Evolutionary conservation across 1,140 invertebrate species (phyloP).

Genomic region (Adoxophyes honmai): DNA sequence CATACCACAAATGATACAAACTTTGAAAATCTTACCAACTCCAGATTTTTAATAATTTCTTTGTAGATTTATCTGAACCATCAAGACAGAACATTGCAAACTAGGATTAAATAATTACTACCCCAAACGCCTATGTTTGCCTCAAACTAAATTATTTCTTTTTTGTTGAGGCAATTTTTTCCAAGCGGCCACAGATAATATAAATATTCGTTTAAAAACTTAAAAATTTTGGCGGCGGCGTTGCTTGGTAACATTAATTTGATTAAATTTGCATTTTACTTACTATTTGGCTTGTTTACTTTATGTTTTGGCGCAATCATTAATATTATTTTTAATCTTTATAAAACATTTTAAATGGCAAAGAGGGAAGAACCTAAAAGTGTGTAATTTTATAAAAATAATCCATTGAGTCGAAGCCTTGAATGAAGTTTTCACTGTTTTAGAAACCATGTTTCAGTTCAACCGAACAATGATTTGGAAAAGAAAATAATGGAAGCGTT

Average conservation of each 20-base stretch:
- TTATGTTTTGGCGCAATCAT: constrained; percentile 2
- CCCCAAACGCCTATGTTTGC: too few relatives aligned
- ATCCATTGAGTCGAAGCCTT: neutral
- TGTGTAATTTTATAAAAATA: constrained; percentile 8
- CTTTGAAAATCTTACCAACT: too few relatives aligned
- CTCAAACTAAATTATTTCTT: too few relatives aligned
- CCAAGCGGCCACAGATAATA: too few relatives aligned
- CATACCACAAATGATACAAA: too few relatives aligned
- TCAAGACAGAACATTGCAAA: too few relatives aligned
- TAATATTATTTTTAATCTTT: constrained; percentile 36
- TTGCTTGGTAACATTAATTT: constrained; percentile 27
- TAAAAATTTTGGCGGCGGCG: constrained; percentile 8
- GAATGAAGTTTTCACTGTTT: neutral
- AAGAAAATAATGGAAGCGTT: constrained; percentile 91
- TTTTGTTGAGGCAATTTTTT: too few relatives aligned
- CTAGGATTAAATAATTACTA: too few relatives aligned
- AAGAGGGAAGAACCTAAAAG: constrained; percentile 57
- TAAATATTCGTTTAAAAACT: neutral
- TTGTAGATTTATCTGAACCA: too few relatives aligned
- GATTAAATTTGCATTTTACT: constrained; percentile 10
- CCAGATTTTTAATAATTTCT: too few relatives aligned
- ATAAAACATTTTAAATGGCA: constrained; percentile 37
- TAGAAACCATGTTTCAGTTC: constrained; percentile 44
- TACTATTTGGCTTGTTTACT: constrained; percentile 3
- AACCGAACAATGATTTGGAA: constrained; percentile 81